Evolutionary conservation across 2,888 invertebrate genomes (phyloP), one percentile per base, ranked within the genome.

Genomic region (Diaphora mendica): DNA sequence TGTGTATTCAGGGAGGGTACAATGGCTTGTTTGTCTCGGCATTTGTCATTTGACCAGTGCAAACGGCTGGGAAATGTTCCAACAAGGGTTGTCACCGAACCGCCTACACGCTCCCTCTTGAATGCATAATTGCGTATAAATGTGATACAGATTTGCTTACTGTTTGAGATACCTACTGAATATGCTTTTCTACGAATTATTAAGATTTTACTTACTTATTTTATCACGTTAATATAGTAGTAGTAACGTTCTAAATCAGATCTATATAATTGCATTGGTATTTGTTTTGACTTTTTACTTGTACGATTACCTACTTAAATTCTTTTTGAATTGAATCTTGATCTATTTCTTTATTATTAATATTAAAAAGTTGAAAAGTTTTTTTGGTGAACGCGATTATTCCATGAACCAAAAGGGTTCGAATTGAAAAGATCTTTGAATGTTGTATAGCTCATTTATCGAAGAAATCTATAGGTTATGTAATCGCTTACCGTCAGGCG

Each of bases 1-100:
- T 83, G 86, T 83, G 83, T 85, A 85, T 88, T 82, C 79, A 81
- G 76, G 75, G 78, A 85, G 79, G 78, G 79, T 82, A 85, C 82
- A 86, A 89, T 86, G 76, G 85, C 82, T 86, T 91, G 86, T 89
- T 88, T 89, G 87, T 88, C 83, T 85, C 80, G 73, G 72, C 81
- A 85, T 89, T 87, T 87, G 86, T 87, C 88, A 84, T 84, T 82
- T 82, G 84, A 75, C 76, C 77, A 74, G 78, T 77, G 72, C 78
- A 82, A 82, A 84, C 77, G 74, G 73, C 65, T 65, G 67, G 84
- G 82, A 74, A 79, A 74, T 75, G 59, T 74, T 77, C 80, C 69
- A 73, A 72, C 77, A 75, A 70, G 78, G 76, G 68, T 80, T 77
- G 77, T 75, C 72, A 76, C 75, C 70, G 55, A 74, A 62, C 70